Evolutionary conservation across 1,140 invertebrate genomes (phyloP).

Genomic region (Drosophila rhopaloa): DNA sequence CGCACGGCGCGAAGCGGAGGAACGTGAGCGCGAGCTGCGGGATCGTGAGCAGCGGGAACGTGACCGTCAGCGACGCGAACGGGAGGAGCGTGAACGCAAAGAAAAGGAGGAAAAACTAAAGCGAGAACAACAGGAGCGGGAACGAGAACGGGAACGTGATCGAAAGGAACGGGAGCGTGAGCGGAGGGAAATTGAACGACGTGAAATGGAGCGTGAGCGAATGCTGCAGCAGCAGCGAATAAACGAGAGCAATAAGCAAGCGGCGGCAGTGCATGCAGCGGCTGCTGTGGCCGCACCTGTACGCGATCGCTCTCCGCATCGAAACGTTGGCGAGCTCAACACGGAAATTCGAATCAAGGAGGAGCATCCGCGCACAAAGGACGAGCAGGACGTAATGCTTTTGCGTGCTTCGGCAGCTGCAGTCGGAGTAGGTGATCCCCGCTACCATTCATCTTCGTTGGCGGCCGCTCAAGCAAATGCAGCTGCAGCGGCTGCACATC

Average conservation of each 20-base stretch:
- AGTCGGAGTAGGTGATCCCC: slow-evolving; percentile 71
- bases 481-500: slow-evolving; percentile 68
- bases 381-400: slow-evolving; percentile 86
- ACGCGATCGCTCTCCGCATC: slow-evolving; percentile 89
- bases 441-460: slow-evolving; percentile 81
- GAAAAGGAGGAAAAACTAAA: slow-evolving; percentile 86
- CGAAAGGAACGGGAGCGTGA: slow-evolving; percentile 90
- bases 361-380: slow-evolving; percentile 86
- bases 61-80: slow-evolving; percentile 86
- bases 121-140: slow-evolving; percentile 85
- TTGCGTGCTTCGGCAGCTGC: slow-evolving; percentile 73
- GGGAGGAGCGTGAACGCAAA: slow-evolving; percentile 86
- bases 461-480: slow-evolving; percentile 72
- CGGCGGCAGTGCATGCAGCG: slow-evolving; percentile 82
- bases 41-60: slow-evolving; percentile 88
- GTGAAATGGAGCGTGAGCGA: slow-evolving; percentile 87
- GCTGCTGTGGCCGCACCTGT: slow-evolving; percentile 79
- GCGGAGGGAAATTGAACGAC: slow-evolving; percentile 89
- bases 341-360: slow-evolving; percentile 88
- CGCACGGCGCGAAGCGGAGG: slow-evolving; percentile 88
- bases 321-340: slow-evolving; percentile 86
- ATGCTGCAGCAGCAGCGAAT: slow-evolving; percentile 87
- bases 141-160: slow-evolving; percentile 87
- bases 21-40: slow-evolving; percentile 87
- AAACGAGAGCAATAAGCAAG: slow-evolving; percentile 85